Conservation (phyloP, 1,140 invertebrate species). For the Microvelia longipes region DNA sequence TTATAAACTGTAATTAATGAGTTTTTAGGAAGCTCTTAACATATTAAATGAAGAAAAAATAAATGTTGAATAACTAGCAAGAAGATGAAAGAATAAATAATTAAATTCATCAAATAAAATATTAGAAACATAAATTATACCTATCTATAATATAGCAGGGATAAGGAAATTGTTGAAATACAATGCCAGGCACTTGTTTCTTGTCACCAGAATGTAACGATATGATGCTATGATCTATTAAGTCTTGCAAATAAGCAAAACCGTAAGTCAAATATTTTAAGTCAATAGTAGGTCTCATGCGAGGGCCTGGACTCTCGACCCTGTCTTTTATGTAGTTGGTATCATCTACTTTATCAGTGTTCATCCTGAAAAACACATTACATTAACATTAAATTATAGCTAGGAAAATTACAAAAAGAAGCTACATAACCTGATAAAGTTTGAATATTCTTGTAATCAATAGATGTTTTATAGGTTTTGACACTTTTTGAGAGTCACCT, state of each 20-base stretch:
- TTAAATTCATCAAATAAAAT: too few species aligned
- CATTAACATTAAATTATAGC: too few species aligned
- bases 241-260: slow-evolving; percentile 43
- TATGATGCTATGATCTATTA: slow-evolving; percentile 42
- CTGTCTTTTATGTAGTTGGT: slow-evolving; percentile 34
- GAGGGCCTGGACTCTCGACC: slow-evolving; percentile 29
- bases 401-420: background rate
- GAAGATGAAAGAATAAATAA: too few species aligned
- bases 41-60: too few species aligned
- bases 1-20: too few species aligned
- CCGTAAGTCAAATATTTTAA: slow-evolving; percentile 42
- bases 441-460: background rate
- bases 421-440: background rate
- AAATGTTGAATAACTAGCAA: background rate
- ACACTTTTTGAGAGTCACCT: background rate
- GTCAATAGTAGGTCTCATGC: slow-evolving; percentile 32
- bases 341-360: slow-evolving; percentile 38
- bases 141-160: slow-evolving; percentile 42
- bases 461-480: background rate
- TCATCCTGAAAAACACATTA: slow-evolving; percentile 32
- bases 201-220: slow-evolving; percentile 30
- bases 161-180: slow-evolving; percentile 41
- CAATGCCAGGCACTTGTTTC: slow-evolving; percentile 24
- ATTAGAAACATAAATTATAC: too few species aligned
- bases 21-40: too few species aligned